Evolutionary conservation across 2,888 invertebrate species (phyloP).

Genomic region (Scaptomyza cyrtandrae): DNA sequence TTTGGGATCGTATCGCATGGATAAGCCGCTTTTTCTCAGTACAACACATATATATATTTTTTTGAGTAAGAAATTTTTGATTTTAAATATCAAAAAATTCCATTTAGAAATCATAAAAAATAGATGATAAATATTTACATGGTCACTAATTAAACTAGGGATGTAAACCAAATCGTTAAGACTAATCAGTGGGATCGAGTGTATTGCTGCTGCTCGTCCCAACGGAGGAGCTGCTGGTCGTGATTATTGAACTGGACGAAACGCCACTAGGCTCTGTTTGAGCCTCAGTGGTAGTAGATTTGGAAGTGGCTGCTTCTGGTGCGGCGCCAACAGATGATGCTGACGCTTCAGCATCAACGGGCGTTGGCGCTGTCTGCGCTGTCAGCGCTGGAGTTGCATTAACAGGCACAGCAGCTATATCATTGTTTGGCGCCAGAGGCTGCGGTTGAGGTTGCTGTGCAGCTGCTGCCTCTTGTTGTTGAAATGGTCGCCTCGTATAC

Average conservation of each 20-base stretch:
- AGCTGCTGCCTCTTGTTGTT: constrained; percentile 64
- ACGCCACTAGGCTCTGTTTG: constrained; percentile 24
- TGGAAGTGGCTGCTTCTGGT: constrained; percentile 20
- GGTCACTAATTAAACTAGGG: constrained; percentile 76
- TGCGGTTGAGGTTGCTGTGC: constrained; percentile 38
- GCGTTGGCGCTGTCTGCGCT: constrained; percentile 4
- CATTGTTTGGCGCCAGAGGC: constrained; percentile 43
- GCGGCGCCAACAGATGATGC: constrained; percentile 24
- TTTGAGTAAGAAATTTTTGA: constrained; percentile 73
- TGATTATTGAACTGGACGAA: constrained; percentile 34
- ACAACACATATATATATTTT: constrained; percentile 70
- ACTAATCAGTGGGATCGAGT: constrained; percentile 80
- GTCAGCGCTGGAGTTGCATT: constrained; percentile 31
- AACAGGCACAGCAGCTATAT: constrained; percentile 48
- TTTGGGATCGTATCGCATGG: constrained; percentile 33
- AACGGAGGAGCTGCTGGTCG: constrained; percentile 76
- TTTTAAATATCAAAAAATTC: constrained; percentile 74
- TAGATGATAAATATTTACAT: constrained; percentile 80
- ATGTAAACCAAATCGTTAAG: constrained; percentile 65
- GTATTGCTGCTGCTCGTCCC: constrained; percentile 60
- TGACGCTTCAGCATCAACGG: constrained; percentile 17
- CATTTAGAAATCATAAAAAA: constrained; percentile 73
- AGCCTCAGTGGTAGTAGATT: constrained; percentile 19
- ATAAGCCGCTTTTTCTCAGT: constrained; percentile 54
- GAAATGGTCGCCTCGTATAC: constrained; percentile 89